Conservation (phyloP, 2,888 invertebrate species). For the Pseudoips prasinana region DNA sequence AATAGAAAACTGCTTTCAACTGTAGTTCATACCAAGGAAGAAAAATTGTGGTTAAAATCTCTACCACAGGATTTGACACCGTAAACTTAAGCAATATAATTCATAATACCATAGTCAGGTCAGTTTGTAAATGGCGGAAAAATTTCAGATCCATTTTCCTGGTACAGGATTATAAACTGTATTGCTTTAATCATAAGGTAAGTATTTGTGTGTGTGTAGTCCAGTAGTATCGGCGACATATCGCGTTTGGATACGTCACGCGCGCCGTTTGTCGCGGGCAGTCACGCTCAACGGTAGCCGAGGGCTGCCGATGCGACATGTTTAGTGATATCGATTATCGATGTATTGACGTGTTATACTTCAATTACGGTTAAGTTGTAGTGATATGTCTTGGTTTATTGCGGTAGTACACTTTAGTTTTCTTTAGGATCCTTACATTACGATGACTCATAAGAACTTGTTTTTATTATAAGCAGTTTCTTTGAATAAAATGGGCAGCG, state of each 20-base stretch:
- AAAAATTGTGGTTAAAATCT: too few relatives aligned
- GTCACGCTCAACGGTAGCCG: constrained; percentile 74
- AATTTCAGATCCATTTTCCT: constrained; percentile 14
- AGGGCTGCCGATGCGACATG: constrained; percentile 43
- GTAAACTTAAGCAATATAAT: neutral
- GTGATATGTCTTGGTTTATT: too few relatives aligned
- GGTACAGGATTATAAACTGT: constrained; percentile 18
- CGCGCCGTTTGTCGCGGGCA: constrained; percentile 70
- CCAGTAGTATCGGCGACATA: constrained; percentile 59
- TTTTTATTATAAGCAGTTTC: too few relatives aligned
- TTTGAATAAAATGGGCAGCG: too few relatives aligned
- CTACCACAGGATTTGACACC: too few relatives aligned
- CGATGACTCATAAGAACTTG: too few relatives aligned
- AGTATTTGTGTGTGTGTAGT: neutral
- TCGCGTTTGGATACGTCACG: constrained; percentile 70
- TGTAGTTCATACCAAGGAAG: too few relatives aligned
- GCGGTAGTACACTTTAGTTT: too few relatives aligned
- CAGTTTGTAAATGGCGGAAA: constrained; percentile 15
- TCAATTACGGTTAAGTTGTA: constrained; percentile 8
- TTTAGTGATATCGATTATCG: constrained; percentile 43
- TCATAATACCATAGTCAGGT: neutral
- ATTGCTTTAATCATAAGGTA: neutral
- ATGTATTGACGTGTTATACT: constrained; percentile 15
- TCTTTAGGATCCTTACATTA: too few relatives aligned
- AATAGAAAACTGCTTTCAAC: constrained; percentile 26